A percentile compares a stretch with the other conserved stretches of the same genome.
These are phyloP conservation scores for Mnemiopsis leidyi DNA, from an alignment of 37 sponge, comb jelly and placozoan genomes.

Conservation along the genomic window DNA sequence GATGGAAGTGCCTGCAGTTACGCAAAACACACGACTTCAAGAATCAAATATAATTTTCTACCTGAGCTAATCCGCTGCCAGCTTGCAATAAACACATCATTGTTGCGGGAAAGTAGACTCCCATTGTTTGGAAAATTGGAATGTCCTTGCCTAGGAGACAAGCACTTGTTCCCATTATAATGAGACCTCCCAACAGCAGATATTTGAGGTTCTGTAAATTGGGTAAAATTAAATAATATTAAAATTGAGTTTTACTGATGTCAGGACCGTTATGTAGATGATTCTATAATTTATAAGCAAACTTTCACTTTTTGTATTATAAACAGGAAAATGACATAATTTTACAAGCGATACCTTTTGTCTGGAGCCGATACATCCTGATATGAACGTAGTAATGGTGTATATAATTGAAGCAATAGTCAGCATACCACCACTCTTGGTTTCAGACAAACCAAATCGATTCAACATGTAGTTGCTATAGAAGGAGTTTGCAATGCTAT, in stretches of 20 bases:
- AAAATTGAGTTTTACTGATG: no score
- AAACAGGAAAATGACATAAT: not conserved
- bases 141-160: not conserved
- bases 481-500: not conserved
- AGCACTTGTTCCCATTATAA: not conserved
- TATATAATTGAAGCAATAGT: not conserved
- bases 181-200: not conserved
- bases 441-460: not conserved
- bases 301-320: not conserved
- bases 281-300: no score
- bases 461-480: not conserved
- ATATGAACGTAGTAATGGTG: not conserved
- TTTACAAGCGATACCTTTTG: not conserved
- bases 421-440: not conserved
- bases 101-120: not conserved
- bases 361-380: not conserved
- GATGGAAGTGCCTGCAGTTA: no score
- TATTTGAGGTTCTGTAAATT: not conserved
- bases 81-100: not conserved
- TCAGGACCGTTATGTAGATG: no score
- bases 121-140: not conserved
- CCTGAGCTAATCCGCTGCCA: not conserved
- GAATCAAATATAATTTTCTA: no score
- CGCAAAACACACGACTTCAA: no score
- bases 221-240: no score